Base-by-base conservation (phyloP, 1,140 invertebrate genomes). In the Tetramorium alpestre region DNA sequence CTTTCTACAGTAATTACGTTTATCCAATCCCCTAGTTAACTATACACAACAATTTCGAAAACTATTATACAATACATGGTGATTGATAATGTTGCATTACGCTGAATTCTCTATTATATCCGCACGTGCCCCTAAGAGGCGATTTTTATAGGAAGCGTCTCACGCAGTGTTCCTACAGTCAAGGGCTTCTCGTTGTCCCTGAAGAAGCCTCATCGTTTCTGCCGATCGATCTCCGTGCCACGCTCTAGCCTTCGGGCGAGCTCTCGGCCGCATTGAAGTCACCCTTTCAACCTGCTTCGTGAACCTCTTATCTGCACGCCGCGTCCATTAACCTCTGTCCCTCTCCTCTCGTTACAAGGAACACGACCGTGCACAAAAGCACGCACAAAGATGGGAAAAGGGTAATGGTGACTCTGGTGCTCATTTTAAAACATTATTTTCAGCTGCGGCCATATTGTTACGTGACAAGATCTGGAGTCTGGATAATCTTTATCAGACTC, bases 271-370 rank as follows among this genome's bases (percentile, higher is more conserved):
- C 67, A 82, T 82, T 82, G 67, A 82, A 82, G 67, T 73, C 80
- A 73, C 67, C 80, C 54, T 80, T 81, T 81, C 77, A 81, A 81
- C 67, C 69, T 84, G 80, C 80, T 75, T 84, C 80, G 80, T 73
- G 80, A 84, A 84, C 25, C 69, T 84, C 69, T 84, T 84, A 84
- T 84, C 80, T 84, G 69, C 54, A 84, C 54, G 80, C 54, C 69
- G 80, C 69, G 69, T 84, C 80, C 80, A 84, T 84, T 84, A 84
- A 84, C 80, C 80, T 84, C 80, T 84, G 80, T 84, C 80, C 80
- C 69, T 82, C 54, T 84, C 2, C 69, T 75, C 22, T 84, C 56
- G 80, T 84, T 73, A 73, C 41, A 16, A 49, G 80, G 69, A 60
- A 58, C 80, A 75, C 80, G 80, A 47, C 13, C 77, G 67, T 25